Evolutionary conservation across 2,113 vertebrate genomes (phyloP).

Genomic region (Odocoileus hemionus): DNA sequence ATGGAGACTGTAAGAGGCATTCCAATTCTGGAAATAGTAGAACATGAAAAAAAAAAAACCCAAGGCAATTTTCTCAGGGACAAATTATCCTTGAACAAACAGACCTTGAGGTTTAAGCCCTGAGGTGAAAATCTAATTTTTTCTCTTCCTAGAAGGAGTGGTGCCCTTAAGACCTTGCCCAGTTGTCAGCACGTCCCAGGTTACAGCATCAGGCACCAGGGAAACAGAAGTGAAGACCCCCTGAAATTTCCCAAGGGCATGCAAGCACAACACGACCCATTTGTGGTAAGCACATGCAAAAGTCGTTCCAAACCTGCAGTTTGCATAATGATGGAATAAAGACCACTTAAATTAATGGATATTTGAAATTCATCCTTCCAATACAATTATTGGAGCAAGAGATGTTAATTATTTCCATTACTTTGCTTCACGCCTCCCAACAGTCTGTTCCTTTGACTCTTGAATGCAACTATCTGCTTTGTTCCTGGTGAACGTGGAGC

Average conservation of each 20-base stretch:
- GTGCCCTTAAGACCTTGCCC: neutral
- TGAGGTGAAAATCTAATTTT: conserved; percentile 41
- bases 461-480: conserved; percentile 35
- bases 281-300: conserved; percentile 55
- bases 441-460: conserved; percentile 30
- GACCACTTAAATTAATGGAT: conserved; percentile 70
- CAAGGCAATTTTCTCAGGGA: conserved; percentile 37
- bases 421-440: conserved; percentile 25
- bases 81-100: conserved; percentile 53
- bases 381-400: conserved; percentile 62
- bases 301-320: conserved; percentile 44
- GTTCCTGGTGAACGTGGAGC: neutral
- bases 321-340: conserved; percentile 70
- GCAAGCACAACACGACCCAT: neutral
- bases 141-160: neutral
- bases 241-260: conserved; percentile 1
- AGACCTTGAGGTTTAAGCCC: conserved; percentile 17
- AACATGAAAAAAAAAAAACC: neutral
- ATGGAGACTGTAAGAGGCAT: neutral
- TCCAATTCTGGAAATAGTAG: neutral
- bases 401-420: conserved; percentile 68
- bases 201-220: neutral
- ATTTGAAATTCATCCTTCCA: conserved; percentile 63
- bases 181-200: neutral
- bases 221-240: neutral